Percentiles rank a stretch among this genome's conserved stretches.
These are phyloP conservation scores for Zeugodacus cucurbitae DNA, from an alignment of 1,140 invertebrate species.

Conservation along the genomic window DNA sequence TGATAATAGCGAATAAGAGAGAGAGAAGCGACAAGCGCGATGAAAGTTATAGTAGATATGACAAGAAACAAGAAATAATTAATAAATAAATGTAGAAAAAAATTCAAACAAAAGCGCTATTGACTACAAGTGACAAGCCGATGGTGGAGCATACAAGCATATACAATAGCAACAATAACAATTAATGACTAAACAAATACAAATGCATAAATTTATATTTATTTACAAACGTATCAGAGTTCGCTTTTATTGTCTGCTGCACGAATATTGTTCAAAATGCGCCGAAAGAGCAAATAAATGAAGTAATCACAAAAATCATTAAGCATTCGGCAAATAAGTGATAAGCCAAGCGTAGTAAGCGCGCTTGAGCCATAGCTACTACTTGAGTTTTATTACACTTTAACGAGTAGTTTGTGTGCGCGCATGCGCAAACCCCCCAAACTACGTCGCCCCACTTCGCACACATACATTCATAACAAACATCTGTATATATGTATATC, in stretches of 20 bases:
- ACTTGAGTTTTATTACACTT: neutral
- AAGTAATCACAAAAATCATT: neutral
- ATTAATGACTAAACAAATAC: neutral
- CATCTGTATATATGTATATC: neutral
- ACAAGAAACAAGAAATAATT: too few relatives aligned
- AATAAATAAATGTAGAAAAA: neutral
- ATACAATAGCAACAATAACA: too few relatives aligned
- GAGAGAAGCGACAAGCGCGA: too few relatives aligned
- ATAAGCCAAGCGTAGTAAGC: neutral
- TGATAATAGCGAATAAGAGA: too few relatives aligned
- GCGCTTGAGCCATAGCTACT: neutral
- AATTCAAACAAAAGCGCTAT: neutral
- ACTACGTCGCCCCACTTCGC: neutral
- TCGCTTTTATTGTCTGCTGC: too few relatives aligned
- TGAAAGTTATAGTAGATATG: too few relatives aligned
- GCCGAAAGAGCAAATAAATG: neutral
- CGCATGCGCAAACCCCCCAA: neutral
- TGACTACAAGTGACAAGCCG: neutral
- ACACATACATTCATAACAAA: too few relatives aligned
- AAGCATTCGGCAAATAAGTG: neutral
- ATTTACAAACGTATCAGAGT: neutral
- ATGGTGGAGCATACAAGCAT: neutral
- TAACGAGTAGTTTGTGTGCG: neutral
- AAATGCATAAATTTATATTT: neutral
- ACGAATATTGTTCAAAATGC: neutral